Evolutionary conservation across 1,140 invertebrate species (phyloP), one percentile per base, ranked within the genome.

Genomic region (Scaptomyza montana): DNA sequence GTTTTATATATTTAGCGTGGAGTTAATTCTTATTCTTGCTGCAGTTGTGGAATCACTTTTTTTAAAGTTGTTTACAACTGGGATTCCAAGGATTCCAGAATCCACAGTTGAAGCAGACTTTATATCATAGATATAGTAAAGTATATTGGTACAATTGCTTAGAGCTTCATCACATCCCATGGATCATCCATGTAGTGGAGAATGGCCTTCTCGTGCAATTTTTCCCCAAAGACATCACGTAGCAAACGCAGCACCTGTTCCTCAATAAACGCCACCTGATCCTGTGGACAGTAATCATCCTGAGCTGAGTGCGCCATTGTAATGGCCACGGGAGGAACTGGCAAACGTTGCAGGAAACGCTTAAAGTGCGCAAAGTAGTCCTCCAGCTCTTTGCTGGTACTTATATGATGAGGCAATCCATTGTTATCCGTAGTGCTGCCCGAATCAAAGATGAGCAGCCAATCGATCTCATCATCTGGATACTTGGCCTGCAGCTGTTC

Each of bases 251-350:
- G 59, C 2, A 96, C 94, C 9, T 90, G 86, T 6, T 94, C 92
- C 89, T 97, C 95, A 51, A 97, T 96, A 41, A 92, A 92, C 16
- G 96, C 94, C 33, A 97, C 96, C 82, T 96, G 94, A 78, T 96
- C 94, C 8, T 93, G 85, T 2, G 97, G 97, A 89, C 97, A 98
- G 89, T 98, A 98, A 60, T 97, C 97, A 82, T 98, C 97, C n/a
- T 95, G 93, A 55, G 95, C 95, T 0, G 97, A 98, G 85, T 95
- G 93, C 0, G 97, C 94, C 56, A 97, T 94, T 0, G 97, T 98
- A 6, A 98, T 94, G 5, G 96, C 92, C 0, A 94, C 94, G 4
- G 97, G 97, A 39, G 93, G 91, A 30, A 89, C 75, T 0, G 95
- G 94, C 2, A 98, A 85, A 36, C 92, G 87, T n/a, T 93, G 80